These are phyloP conservation scores for Campoletis sonorensis DNA, from an alignment of 1,140 invertebrate species.

Conservation along the genomic window DNA sequence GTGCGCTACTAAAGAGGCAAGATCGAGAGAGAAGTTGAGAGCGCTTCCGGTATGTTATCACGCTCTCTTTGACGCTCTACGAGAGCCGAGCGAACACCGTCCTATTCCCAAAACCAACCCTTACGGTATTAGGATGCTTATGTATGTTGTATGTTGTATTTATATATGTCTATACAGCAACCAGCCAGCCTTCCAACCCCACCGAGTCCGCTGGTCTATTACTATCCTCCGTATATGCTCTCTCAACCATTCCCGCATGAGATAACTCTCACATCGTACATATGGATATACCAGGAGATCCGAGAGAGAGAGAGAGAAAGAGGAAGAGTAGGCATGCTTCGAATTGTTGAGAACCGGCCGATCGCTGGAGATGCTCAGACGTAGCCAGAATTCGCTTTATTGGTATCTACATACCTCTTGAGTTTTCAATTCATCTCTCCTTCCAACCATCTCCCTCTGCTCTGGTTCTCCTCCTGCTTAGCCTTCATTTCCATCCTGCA, in stretches of 20 bases:
- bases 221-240: neutral
- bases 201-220: neutral
- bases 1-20: slow-evolving; percentile 5
- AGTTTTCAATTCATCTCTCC: slow-evolving; percentile 58
- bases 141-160: neutral
- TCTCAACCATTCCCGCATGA: neutral
- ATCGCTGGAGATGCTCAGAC: slow-evolving; percentile 66
- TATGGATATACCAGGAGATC: too few species aligned
- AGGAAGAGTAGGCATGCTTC: slow-evolving; percentile 59
- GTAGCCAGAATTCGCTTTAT: slow-evolving; percentile 65
- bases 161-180: neutral
- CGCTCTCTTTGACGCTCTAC: slow-evolving; percentile 61
- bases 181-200: neutral
- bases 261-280: neutral
- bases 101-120: slow-evolving; percentile 56
- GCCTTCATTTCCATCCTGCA: neutral
- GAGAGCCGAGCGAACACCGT: slow-evolving; percentile 31
- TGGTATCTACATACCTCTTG: slow-evolving; percentile 69
- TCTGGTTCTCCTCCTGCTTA: neutral
- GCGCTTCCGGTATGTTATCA: slow-evolving; percentile 65
- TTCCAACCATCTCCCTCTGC: neutral
- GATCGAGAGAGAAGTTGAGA: slow-evolving; percentile 35
- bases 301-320: neutral
- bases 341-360: slow-evolving; percentile 62
- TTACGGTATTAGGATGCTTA: slow-evolving; percentile 55